A percentile compares a stretch with the other conserved stretches of the same genome.
Evolutionary conservation across 2,888 invertebrate genomes (phyloP).

Genomic region (Nebria brevicollis): DNA sequence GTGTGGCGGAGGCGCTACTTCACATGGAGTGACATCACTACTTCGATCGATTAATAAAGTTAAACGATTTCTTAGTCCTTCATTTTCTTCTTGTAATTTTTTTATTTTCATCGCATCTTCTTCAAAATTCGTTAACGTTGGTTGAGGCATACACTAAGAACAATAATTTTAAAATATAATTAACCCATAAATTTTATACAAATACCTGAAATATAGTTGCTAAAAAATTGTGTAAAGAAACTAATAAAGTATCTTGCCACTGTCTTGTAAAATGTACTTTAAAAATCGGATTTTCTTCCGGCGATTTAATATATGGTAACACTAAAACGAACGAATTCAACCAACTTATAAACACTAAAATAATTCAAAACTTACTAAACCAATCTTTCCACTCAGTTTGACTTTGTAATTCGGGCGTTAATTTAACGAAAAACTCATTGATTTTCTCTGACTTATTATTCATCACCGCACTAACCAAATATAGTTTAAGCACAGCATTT

Average conservation of each 20-base stretch:
- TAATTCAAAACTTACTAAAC: slow-evolving; percentile 80
- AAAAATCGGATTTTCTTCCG: slow-evolving; percentile 90
- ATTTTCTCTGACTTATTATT: slow-evolving; percentile 87
- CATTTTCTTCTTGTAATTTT: slow-evolving; percentile 86
- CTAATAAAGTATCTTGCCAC: slow-evolving; percentile 94
- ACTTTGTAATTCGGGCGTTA: slow-evolving; percentile 87
- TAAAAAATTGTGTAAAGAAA: slow-evolving; percentile 92
- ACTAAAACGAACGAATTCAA: slow-evolving; percentile 68
- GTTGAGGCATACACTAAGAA: slow-evolving; percentile 84
- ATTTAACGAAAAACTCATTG: slow-evolving; percentile 87
- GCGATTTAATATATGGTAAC: slow-evolving; percentile 89
- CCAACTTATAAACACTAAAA: slow-evolving; percentile 40
- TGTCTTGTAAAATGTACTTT: slow-evolving; percentile 89
- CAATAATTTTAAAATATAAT: too few relatives aligned
- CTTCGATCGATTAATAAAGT: slow-evolving; percentile 65
- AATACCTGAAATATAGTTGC: slow-evolving; percentile 83
- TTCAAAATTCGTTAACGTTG: slow-evolving; percentile 85
- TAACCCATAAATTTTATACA: slow-evolving; percentile 42
- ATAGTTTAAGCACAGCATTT: slow-evolving; percentile 86
- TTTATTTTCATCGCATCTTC: slow-evolving; percentile 84
- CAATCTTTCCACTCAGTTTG: slow-evolving; percentile 96
- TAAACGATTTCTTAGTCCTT: slow-evolving; percentile 71
- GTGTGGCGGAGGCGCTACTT: slow-evolving; percentile 78
- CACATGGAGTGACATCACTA: slow-evolving; percentile 68
- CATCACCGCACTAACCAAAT: slow-evolving; percentile 85